These are phyloP conservation scores for Zeugodacus cucurbitae DNA, from an alignment of 1,140 invertebrate genomes.

Conservation along the genomic window DNA sequence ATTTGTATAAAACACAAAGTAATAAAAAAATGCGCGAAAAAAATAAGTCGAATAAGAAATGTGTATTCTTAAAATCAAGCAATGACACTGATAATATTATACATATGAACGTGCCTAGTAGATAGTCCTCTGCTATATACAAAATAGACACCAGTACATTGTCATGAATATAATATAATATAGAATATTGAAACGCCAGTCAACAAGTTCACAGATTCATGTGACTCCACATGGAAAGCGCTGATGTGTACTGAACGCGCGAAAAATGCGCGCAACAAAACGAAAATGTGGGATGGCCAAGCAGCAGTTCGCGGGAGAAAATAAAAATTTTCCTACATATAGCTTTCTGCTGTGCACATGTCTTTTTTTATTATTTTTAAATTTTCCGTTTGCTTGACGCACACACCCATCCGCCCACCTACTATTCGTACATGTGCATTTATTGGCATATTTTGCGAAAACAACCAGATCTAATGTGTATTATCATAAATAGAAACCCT, in stretches of 20 bases:
- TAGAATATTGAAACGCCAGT: background rate
- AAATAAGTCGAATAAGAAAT: background rate
- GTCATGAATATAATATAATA: background rate
- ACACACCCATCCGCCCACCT: slow-evolving; percentile 1
- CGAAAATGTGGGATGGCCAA: background rate
- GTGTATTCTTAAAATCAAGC: background rate
- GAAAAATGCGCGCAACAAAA: background rate
- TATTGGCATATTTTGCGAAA: background rate
- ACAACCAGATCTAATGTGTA: background rate
- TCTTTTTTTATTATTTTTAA: background rate
- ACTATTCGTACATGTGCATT: background rate
- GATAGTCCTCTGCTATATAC: background rate
- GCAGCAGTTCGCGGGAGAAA: background rate
- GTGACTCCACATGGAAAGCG: background rate
- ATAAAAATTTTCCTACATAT: background rate
- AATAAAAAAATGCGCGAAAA: background rate
- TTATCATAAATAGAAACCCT: background rate
- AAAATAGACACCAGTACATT: background rate
- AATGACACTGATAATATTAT: background rate
- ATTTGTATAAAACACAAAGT: background rate
- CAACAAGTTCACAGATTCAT: background rate
- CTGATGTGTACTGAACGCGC: background rate
- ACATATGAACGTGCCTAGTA: background rate
- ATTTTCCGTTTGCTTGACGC: background rate
- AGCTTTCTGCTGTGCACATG: background rate